Percentiles rank a stretch among this genome's conserved stretches.
phyloP scores from a whole-genome alignment of 2,888 invertebrate genomes.

The Phrixothrix hirtus region DNA sequence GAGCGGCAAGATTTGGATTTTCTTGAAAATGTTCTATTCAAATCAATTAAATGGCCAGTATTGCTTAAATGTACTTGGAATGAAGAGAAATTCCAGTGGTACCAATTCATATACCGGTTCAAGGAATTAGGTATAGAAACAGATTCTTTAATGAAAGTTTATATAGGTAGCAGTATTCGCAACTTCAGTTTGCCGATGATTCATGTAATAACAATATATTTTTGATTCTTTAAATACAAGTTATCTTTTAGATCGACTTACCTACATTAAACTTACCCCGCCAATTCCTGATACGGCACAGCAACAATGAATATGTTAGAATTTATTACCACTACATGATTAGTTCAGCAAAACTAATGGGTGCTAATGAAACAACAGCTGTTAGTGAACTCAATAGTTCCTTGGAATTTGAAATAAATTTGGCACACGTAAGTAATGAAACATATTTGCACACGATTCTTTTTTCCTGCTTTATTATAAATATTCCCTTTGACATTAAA shows the following conservation, averaged over 20 bases:
- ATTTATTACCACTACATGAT: conserved; percentile 12
- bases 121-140: conserved; percentile 46
- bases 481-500: too few species aligned
- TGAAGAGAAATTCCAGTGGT: conserved; percentile 50
- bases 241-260: conserved; percentile 4
- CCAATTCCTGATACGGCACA: neutral
- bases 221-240: neutral
- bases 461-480: too few species aligned
- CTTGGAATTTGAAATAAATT: conserved; percentile 8
- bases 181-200: neutral
- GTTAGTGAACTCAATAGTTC: conserved; percentile 5
- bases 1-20: conserved; percentile 40
- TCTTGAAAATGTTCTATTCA: conserved; percentile 49
- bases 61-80: conserved; percentile 57
- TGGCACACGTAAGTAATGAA: conserved; percentile 9
- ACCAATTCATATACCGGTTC: conserved; percentile 44
- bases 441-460: too few species aligned
- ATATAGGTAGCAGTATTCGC: neutral
- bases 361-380: conserved; percentile 9
- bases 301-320: conserved; percentile 1
- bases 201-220: too few species aligned
- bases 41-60: conserved; percentile 65
- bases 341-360: conserved; percentile 7
- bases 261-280: neutral
- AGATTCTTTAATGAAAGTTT: conserved; percentile 44